Evolutionary conservation across 2,113 vertebrate species (phyloP).

Genomic region (Electrona antarctica): DNA sequence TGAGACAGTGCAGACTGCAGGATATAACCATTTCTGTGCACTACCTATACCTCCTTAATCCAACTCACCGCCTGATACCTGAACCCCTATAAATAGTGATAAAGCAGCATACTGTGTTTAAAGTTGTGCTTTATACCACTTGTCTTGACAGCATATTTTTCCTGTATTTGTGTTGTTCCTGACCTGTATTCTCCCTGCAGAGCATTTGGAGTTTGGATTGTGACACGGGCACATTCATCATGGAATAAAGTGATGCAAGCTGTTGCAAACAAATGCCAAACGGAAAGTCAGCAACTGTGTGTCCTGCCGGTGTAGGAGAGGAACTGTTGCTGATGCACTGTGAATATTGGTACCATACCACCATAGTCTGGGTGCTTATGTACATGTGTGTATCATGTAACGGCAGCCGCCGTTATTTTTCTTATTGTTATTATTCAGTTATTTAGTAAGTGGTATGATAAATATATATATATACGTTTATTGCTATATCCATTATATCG

Average conservation of each 20-base stretch:
- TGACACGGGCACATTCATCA: conserved; percentile 77
- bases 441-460: too few relatives aligned
- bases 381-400: too few relatives aligned
- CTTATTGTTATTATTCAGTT: too few relatives aligned
- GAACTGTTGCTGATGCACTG: conserved; percentile 23
- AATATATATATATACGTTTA: too few relatives aligned
- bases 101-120: conserved; percentile 56
- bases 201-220: conserved; percentile 53
- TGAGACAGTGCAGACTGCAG: conserved; percentile 51
- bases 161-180: conserved; percentile 37
- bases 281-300: conserved; percentile 54
- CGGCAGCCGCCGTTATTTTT: too few relatives aligned
- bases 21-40: conserved; percentile 66
- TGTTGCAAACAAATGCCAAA: conserved; percentile 55
- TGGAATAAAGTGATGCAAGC: conserved; percentile 70
- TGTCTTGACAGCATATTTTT: conserved; percentile 57
- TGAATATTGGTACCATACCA: too few relatives aligned
- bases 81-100: conserved; percentile 64
- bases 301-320: conserved; percentile 32
- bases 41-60: conserved; percentile 29
- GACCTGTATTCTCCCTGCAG: conserved; percentile 17
- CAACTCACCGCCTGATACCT: conserved; percentile 38
- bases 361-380: too few relatives aligned
- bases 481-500: too few relatives aligned
- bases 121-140: conserved; percentile 53